Evolutionary conservation across 2,888 invertebrate genomes (phyloP).

Genomic region (Apodemia hepburni): DNA sequence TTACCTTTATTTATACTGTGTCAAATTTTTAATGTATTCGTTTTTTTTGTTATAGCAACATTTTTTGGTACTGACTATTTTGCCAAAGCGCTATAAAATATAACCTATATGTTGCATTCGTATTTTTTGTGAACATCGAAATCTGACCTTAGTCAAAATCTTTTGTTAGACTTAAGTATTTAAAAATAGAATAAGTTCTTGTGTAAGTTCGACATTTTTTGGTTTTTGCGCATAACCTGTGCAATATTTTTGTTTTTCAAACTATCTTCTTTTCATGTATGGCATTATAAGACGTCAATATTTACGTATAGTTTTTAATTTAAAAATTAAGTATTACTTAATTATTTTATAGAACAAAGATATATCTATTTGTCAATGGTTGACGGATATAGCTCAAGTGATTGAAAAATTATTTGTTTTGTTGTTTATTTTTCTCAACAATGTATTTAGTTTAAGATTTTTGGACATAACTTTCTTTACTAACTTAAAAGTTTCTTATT

Average conservation of each 20-base stretch:
- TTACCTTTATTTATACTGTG: conserved; percentile 19
- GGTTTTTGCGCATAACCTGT: conserved; percentile 16
- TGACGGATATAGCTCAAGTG: conserved; percentile 32
- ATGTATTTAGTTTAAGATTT: conserved; percentile 13
- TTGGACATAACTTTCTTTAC: conserved; percentile 6
- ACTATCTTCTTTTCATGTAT: conserved; percentile 3
- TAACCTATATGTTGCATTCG: conserved; percentile 10
- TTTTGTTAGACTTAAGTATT: conserved; percentile 72
- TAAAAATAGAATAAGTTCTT: conserved; percentile 51
- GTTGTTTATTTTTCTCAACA: conserved; percentile 27
- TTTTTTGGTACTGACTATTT: conserved; percentile 17
- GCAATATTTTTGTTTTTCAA: conserved; percentile 12
- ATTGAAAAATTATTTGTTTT: conserved; percentile 22
- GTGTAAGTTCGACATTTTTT: conserved; percentile 35
- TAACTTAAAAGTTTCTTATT: conserved; percentile 14
- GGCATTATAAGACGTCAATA: conserved; percentile 14
- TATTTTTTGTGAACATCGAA: conserved; percentile 55
- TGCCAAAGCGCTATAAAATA: conserved; percentile 19
- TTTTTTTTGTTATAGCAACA: conserved; percentile 22
- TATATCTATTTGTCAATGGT: conserved; percentile 24
- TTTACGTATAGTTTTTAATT: conserved; percentile 16
- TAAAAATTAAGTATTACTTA: conserved; percentile 30
- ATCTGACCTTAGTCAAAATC: conserved; percentile 69
- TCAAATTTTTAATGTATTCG: conserved; percentile 17
- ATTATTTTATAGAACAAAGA: conserved; percentile 24